Conservation (phyloP, 2,797 vertebrate species). For the Enteromius trimaculatus region DNA sequence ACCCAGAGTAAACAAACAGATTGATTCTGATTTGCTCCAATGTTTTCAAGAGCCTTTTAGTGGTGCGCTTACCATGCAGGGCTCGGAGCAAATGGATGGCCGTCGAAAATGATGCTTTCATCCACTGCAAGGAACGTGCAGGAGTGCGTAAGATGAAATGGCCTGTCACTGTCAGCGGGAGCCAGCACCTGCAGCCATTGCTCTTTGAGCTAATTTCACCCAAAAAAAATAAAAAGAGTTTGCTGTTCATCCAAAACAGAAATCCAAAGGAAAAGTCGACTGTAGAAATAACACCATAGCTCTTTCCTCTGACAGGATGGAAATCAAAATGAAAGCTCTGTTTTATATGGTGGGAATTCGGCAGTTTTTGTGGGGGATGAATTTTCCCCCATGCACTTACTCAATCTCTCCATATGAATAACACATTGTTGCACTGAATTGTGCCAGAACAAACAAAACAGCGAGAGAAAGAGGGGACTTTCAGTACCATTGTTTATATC, state of each 20-base stretch:
- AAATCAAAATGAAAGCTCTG: conserved; percentile 67
- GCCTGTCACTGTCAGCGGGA: conserved; percentile 67
- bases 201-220: conserved; percentile 71
- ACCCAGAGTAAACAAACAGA: conserved; percentile 77
- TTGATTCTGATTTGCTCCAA: conserved; percentile 44
- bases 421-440: conserved; percentile 63
- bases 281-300: conserved; percentile 65
- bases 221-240: conserved; percentile 56
- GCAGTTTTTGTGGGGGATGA: conserved; percentile 60
- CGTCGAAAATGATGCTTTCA: conserved; percentile 64
- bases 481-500: conserved; percentile 49
- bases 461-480: conserved; percentile 16
- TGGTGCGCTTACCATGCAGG: conserved; percentile 3
- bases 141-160: conserved; percentile 46
- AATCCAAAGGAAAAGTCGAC: conserved; percentile 69
- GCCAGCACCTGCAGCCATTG: conserved; percentile 65
- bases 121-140: conserved; percentile 66
- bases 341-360: conserved; percentile 61
- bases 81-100: conserved; percentile 39
- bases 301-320: conserved; percentile 62
- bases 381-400: conserved; percentile 69
- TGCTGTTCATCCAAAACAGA: conserved; percentile 65
- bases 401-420: conserved; percentile 70
- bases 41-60: conserved; percentile 51
- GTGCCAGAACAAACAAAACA: conserved; percentile 56